Evolutionary conservation across 2,888 invertebrate species (phyloP), one percentile per base, ranked within the genome.

Genomic region (Lasioglossum zephyrum): DNA sequence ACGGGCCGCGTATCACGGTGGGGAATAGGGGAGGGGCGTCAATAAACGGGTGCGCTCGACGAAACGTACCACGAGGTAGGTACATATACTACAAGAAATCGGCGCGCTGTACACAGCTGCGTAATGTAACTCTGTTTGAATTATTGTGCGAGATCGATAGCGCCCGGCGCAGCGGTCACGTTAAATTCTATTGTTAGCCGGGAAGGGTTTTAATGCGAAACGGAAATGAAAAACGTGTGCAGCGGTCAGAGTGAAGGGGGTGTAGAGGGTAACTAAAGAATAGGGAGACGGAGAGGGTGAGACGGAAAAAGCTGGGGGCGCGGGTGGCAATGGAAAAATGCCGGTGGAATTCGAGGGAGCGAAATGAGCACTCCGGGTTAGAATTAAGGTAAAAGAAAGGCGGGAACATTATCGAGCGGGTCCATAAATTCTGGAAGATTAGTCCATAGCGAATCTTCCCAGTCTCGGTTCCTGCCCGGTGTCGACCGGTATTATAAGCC

Each of bases 391-490:
- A 92, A 93, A 91, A 92, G 92, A 92, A 92, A 92, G 91, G 91
- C 92, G 91, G 90, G 92, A 91, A 93, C 92, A 91, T 92, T 93
- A 93, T 93, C 93, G 90, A 91, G 88, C 87, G 82, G 91, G 91
- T 92, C 92, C 92, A 93, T 93, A 93, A 93, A 93, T 93, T 93
- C 90, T 85, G 87, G 90, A 90, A 93, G 93, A 93, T 93, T 93
- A 93, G 92, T 92, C 89, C 88, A 87, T 84, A 84, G 87, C 92
- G 91, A 88, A 90, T 89, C 91, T 90, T 87, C 81, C 81, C 79
- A 63, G 84, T 73, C 82, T 78, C 79, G 72, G 82, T 72, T 69
- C 53, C 57, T 16, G 31, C 5, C 11, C 74, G 57, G 22, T 63
- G 66, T 73, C 41, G 74, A 72, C 81, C 73, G 66, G 86, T 82